Conservation (phyloP, 2,888 invertebrate species). For the Ganaspis brasiliensis region DNA sequence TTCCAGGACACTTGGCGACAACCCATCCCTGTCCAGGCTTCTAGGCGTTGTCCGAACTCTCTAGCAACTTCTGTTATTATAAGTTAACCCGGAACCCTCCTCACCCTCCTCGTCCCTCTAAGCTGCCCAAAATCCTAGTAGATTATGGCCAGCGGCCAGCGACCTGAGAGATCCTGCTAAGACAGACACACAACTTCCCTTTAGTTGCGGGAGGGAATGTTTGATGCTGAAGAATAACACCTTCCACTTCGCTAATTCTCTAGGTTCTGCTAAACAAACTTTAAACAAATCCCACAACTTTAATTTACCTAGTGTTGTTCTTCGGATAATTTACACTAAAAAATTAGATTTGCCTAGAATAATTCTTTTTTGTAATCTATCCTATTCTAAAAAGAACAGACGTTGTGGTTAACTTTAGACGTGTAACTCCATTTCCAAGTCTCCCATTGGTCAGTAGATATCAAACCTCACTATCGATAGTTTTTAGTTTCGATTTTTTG, state of each 20-base stretch:
- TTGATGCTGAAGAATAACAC: constrained; percentile 78
- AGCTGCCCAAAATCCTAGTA: constrained; percentile 64
- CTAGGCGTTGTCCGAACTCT: constrained; percentile 76
- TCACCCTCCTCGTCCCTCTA: constrained; percentile 52
- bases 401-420: too few species aligned
- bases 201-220: constrained; percentile 78
- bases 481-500: too few species aligned
- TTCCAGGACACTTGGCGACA: constrained; percentile 78
- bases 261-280: neutral
- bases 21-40: constrained; percentile 76
- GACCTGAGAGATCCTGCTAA: constrained; percentile 74
- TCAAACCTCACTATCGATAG: too few species aligned
- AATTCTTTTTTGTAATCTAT: too few species aligned
- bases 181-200: constrained; percentile 73
- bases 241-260: constrained; percentile 65
- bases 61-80: constrained; percentile 80
- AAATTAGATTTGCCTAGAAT: too few species aligned
- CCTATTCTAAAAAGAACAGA: too few species aligned
- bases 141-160: constrained; percentile 80
- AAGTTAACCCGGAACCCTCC: constrained; percentile 76
- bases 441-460: too few species aligned
- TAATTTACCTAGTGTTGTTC: too few species aligned
- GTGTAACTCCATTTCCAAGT: too few species aligned
- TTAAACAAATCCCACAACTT: neutral
- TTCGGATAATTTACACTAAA: too few species aligned